phyloP scores from a whole-genome alignment of 2,113 vertebrate species.

The Corythoichthys intestinalis region DNA sequence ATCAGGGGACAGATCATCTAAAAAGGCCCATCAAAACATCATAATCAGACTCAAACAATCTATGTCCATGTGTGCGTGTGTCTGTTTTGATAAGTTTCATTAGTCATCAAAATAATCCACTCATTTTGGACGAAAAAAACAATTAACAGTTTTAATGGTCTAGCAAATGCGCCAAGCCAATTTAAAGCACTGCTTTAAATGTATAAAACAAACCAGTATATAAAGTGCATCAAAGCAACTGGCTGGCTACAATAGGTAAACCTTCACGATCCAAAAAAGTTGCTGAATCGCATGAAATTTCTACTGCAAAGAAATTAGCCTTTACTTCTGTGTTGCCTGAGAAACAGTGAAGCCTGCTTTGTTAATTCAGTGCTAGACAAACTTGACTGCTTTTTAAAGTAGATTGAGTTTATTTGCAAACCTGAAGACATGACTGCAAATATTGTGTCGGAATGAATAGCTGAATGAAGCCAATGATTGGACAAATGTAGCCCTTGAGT shows the following conservation, averaged over 20 bases:
- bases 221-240: not conserved
- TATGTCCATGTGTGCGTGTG: constrained; percentile 2
- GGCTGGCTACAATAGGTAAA: not conserved
- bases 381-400: constrained; percentile 63
- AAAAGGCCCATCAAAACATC: constrained; percentile 22
- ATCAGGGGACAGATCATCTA: constrained; percentile 71
- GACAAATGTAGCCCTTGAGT: not conserved
- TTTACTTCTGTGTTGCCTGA: constrained; percentile 53
- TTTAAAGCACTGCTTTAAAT: constrained; percentile 18
- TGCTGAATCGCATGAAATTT: not conserved
- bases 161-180: constrained; percentile 36
- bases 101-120: constrained; percentile 52
- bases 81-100: constrained; percentile 28
- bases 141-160: constrained; percentile 22
- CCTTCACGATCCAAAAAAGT: not conserved
- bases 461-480: not conserved
- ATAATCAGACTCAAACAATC: constrained; percentile 26
- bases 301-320: constrained; percentile 26
- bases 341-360: constrained; percentile 65
- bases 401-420: constrained; percentile 72
- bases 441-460: not conserved
- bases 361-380: constrained; percentile 78
- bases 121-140: constrained; percentile 32
- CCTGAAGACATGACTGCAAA: constrained; percentile 13
- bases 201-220: constrained; percentile 15